phyloP scores from a whole-genome alignment of 2,888 invertebrate genomes.

The Boloria euphrosyne region DNA sequence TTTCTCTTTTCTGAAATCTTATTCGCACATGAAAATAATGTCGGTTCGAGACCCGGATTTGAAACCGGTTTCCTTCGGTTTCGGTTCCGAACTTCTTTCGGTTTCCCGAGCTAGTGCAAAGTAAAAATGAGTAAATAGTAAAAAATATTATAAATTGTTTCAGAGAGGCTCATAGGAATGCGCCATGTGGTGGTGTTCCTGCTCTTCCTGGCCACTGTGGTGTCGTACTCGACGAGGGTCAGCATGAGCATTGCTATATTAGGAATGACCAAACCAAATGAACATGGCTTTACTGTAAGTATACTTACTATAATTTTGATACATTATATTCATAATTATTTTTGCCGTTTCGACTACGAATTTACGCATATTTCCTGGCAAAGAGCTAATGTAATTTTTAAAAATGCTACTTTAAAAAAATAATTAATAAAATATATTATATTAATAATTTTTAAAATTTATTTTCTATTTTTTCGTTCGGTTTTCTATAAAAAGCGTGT shows the following conservation, averaged over 20 bases:
- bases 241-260: slow-evolving; percentile 86
- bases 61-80: no score
- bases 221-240: slow-evolving; percentile 85
- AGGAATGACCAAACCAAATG: slow-evolving; percentile 83
- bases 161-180: slow-evolving; percentile 79
- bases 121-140: neutral
- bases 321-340: neutral
- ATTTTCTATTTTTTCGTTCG: no score
- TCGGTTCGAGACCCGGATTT: neutral
- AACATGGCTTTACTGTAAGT: slow-evolving; percentile 56
- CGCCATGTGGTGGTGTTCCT: slow-evolving; percentile 83
- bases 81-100: no score
- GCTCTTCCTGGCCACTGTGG: slow-evolving; percentile 82
- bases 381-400: no score
- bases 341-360: no score
- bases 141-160: slow-evolving; percentile 38
- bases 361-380: no score
- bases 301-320: neutral
- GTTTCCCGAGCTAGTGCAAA: neutral
- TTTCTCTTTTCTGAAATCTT: no score
- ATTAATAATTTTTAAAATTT: no score
- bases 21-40: neutral
- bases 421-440: no score
- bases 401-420: no score
- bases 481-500: no score